Evolutionary conservation across 2,797 vertebrate species (phyloP).

Genomic region (Spatula clypeata): DNA sequence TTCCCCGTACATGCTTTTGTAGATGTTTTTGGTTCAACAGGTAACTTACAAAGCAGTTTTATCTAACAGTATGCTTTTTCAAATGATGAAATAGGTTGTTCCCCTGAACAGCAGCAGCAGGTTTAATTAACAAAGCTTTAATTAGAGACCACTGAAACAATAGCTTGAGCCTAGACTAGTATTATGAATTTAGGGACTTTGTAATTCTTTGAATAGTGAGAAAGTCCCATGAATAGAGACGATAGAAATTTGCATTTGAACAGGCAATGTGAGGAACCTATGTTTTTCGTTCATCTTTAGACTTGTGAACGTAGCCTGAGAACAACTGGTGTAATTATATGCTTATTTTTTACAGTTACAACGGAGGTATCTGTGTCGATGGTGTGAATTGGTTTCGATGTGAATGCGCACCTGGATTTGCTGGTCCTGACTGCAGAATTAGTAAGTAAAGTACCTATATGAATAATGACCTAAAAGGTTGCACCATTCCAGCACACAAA

Average conservation of each 20-base stretch:
- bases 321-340: neutral
- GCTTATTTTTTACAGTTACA: conserved; percentile 88
- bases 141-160: conserved; percentile 42
- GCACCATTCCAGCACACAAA: conserved; percentile 60
- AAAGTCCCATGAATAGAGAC: conserved; percentile 58
- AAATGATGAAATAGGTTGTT: neutral
- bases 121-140: conserved; percentile 15
- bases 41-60: neutral
- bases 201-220: conserved; percentile 83
- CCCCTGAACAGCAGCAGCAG: neutral
- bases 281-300: conserved; percentile 24
- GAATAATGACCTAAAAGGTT: neutral
- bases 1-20: neutral
- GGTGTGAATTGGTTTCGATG: conserved; percentile 97
- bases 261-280: conserved; percentile 59
- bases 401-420: conserved; percentile 93
- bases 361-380: conserved; percentile 93
- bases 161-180: neutral
- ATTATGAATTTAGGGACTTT: neutral
- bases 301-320: neutral
- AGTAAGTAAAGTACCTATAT: conserved; percentile 92
- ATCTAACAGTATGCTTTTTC: neutral
- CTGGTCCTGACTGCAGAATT: conserved; percentile 96
- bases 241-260: conserved; percentile 86
- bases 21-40: neutral